These are phyloP conservation scores for Araneus ventricosus DNA, from an alignment of 1,140 invertebrate genomes.

Conservation along the genomic window DNA sequence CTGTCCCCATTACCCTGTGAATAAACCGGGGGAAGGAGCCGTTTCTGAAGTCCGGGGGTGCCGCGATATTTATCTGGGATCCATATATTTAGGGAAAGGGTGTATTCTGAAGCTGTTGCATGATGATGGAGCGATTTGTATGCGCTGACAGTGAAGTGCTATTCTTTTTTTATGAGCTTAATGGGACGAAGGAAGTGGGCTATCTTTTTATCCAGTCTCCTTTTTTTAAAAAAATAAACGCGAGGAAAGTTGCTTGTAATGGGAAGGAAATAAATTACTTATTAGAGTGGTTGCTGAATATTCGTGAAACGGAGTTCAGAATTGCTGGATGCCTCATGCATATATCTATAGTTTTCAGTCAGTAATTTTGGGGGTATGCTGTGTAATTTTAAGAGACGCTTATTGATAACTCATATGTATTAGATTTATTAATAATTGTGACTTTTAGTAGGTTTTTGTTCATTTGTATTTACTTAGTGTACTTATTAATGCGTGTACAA, in stretches of 20 bases:
- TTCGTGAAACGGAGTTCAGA: too few species aligned
- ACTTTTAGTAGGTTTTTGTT: too few species aligned
- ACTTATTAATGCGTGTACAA: too few species aligned
- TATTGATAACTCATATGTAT: too few species aligned
- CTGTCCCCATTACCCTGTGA: conserved; percentile 40
- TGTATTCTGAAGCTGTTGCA: conserved; percentile 45
- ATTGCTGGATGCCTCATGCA: too few species aligned
- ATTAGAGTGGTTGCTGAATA: not conserved
- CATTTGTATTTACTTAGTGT: too few species aligned
- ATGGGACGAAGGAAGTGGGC: not conserved
- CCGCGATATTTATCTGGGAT: conserved; percentile 1
- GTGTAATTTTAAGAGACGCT: too few species aligned
- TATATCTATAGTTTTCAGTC: too few species aligned
- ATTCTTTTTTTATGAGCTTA: not conserved
- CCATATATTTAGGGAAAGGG: not conserved
- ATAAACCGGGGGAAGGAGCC: not conserved
- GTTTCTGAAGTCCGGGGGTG: not conserved
- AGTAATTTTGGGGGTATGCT: too few species aligned
- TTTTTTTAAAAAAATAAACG: not conserved
- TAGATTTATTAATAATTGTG: too few species aligned
- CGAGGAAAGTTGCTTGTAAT: not conserved
- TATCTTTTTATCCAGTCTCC: not conserved
- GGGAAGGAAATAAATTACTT: not conserved
- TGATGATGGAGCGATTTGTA: conserved; percentile 63
- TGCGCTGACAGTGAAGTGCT: conserved; percentile 10